Conservation (phyloP, 2,113 vertebrate species). For the Machaerirhynchus nigripectus region DNA sequence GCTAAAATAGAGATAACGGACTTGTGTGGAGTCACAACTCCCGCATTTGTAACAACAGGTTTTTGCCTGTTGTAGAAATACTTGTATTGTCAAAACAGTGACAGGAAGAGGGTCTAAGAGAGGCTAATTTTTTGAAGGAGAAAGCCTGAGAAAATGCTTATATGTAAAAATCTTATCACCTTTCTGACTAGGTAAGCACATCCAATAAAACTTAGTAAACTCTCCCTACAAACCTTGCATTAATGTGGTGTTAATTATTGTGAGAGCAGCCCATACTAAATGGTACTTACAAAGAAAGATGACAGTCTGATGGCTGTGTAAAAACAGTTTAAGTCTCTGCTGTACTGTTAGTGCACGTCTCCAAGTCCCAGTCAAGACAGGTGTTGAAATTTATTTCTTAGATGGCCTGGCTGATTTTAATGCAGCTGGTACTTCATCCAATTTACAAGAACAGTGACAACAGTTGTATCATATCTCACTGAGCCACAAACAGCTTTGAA, state of each 20-base stretch:
- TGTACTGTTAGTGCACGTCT: not conserved
- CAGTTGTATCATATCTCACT: not conserved
- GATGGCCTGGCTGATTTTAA: not conserved
- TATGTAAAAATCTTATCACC: not conserved
- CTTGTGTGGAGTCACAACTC: no score
- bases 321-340: not conserved
- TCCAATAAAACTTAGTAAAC: not conserved
- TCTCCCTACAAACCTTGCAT: not conserved
- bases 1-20: no score
- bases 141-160: not conserved
- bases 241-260: not conserved
- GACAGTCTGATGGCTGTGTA: not conserved
- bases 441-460: not conserved
- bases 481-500: not conserved
- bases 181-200: not conserved
- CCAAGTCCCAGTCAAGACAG: not conserved
- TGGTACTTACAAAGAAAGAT: not conserved
- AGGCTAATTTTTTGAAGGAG: not conserved
- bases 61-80: not conserved
- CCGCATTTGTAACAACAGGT: no score
- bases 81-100: not conserved
- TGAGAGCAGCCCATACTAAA: not conserved
- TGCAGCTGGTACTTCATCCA: not conserved
- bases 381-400: not conserved
- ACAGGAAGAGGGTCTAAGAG: not conserved